Evolutionary conservation across 1,140 invertebrate species (phyloP), one percentile per base, ranked within the genome.

Genomic region (Matsumurasca onukii): DNA sequence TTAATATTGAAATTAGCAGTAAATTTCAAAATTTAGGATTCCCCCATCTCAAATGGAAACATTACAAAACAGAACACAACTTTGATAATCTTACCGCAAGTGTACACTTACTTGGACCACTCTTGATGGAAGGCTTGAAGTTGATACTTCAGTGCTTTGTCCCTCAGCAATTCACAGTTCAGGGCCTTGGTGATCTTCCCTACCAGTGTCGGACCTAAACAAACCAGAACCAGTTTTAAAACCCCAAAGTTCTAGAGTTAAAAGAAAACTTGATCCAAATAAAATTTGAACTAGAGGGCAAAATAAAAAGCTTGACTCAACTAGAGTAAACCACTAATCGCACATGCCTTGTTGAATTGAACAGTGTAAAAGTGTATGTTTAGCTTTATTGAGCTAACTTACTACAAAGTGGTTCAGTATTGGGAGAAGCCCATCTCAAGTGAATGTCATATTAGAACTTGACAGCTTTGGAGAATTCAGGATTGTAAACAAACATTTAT

Each of bases 71-170:
- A n/a, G n/a, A n/a, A n/a, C n/a, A n/a, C n/a, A n/a, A n/a, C n/a
- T n/a, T n/a, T n/a, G n/a, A n/a, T n/a, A n/a, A n/a, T n/a, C n/a
- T n/a, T n/a, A n/a, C 34, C 17, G 17, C 34, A 39, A 39, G 5
- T 9, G 17, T 39, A 39, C 17, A 73, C 72, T 68, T 68, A 72
- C 72, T 72, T 67, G 1, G 62, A 22, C 72, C 72, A 73, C 59
- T 73, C 72, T 69, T 72, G 59, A 31, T 67, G 59, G 5, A 72
- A 67, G 24, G 70, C 70, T 30, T 68, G 48, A n/a, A 73, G 49
- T 31, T 73, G 71, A 29, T 70, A 72, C 22, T 67, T 31, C 17
- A 73, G 30, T 3, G 69, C 70, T 64, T 62, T 70, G 29, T 70
- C 69, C 30, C 65, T 67, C 62, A 73, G 55, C n/a, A 65, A 63